Conservation (phyloP, 2,113 vertebrate species). For the Lontra canadensis region DNA sequence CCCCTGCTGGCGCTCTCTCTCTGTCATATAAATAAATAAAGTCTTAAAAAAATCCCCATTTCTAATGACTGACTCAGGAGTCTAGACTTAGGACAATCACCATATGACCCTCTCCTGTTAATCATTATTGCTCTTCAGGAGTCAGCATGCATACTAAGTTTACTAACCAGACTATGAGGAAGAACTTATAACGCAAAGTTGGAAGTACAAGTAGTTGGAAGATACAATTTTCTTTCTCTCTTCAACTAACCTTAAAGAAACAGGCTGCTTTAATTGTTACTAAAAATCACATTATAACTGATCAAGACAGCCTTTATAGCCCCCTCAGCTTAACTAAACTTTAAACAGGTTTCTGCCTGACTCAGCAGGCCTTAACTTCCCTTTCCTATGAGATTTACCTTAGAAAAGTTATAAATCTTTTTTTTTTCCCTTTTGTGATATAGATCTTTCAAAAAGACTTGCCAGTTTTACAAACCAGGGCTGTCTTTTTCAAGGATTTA, state of each 20-base stretch:
- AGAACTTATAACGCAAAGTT: background rate
- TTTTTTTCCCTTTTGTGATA: background rate
- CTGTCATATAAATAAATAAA: too few species aligned
- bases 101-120: background rate
- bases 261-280: background rate
- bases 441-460: background rate
- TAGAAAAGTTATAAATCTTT: background rate
- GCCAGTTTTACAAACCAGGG: background rate
- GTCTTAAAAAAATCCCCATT: background rate
- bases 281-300: background rate
- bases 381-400: background rate
- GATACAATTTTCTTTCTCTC: background rate
- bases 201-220: background rate
- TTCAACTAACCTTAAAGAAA: background rate
- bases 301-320: background rate
- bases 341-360: background rate
- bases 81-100: background rate
- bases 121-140: background rate
- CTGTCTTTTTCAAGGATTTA: background rate
- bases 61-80: background rate
- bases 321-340: background rate
- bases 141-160: background rate
- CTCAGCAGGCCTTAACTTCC: background rate
- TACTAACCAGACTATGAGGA: background rate
- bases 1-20: too few species aligned